phyloP scores from a whole-genome alignment of 2,113 vertebrate genomes.

The Campylomormyrus tamandua region DNA sequence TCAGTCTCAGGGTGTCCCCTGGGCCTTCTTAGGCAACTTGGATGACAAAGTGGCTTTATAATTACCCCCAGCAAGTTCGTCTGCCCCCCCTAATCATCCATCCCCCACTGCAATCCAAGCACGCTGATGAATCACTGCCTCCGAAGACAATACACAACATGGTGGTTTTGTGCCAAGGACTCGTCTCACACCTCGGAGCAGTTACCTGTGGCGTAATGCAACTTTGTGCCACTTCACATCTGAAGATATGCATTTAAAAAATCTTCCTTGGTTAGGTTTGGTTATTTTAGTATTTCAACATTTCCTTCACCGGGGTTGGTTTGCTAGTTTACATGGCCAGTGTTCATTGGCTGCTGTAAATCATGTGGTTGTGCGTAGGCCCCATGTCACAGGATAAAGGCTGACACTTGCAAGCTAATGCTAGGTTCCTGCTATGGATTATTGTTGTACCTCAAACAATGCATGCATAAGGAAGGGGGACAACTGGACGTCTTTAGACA shows the following conservation, averaged over 20 bases:
- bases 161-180: neutral
- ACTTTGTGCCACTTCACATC: neutral
- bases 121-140: neutral
- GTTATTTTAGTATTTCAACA: neutral
- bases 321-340: neutral
- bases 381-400: neutral
- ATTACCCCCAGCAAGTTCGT: neutral
- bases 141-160: neutral
- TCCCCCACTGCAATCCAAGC: neutral
- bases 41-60: constrained; percentile 17
- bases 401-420: neutral
- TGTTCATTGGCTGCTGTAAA: neutral
- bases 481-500: neutral
- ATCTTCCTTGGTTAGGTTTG: neutral
- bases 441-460: neutral
- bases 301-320: neutral
- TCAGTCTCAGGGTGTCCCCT: neutral
- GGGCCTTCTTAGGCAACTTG: neutral
- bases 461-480: neutral
- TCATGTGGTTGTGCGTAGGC: neutral
- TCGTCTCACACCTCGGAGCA: neutral
- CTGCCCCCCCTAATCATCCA: neutral
- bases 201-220: neutral
- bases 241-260: neutral
- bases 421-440: neutral